Conservation (phyloP, 2,888 invertebrate genomes). For the Drosophila eohydei region DNA sequence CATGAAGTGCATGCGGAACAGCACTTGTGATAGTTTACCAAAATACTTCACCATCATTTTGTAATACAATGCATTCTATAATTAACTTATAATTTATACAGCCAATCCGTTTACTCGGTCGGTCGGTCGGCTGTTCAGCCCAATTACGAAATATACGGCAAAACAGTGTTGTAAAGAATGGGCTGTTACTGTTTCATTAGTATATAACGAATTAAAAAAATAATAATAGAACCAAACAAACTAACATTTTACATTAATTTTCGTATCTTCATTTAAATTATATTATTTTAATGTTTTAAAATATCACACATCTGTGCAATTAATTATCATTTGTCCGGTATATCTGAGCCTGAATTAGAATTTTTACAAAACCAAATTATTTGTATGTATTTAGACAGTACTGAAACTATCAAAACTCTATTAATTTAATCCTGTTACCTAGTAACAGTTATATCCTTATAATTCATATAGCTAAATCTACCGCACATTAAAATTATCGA, state of each 20-base stretch:
- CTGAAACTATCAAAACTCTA: background rate
- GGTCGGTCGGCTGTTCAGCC: constrained; percentile 13
- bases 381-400: no score
- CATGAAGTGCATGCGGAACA: constrained; percentile 42
- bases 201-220: constrained; percentile 9
- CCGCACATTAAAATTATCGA: constrained; percentile 17
- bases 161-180: constrained; percentile 43
- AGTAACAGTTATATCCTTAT: background rate
- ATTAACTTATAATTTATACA: constrained; percentile 23
- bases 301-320: background rate
- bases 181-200: background rate
- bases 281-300: background rate
- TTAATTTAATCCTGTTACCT: background rate
- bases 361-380: background rate
- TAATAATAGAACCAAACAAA: background rate
- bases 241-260: background rate
- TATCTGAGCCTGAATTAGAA: background rate
- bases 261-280: background rate
- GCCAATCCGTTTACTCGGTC: constrained; percentile 3
- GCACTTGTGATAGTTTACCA: constrained; percentile 49
- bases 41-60: constrained; percentile 65
- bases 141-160: constrained; percentile 61
- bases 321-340: background rate
- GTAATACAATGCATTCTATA: constrained; percentile 47
- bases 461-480: background rate